Conservation (phyloP, 2,113 vertebrate genomes). For the Dinomys branickii region DNA sequence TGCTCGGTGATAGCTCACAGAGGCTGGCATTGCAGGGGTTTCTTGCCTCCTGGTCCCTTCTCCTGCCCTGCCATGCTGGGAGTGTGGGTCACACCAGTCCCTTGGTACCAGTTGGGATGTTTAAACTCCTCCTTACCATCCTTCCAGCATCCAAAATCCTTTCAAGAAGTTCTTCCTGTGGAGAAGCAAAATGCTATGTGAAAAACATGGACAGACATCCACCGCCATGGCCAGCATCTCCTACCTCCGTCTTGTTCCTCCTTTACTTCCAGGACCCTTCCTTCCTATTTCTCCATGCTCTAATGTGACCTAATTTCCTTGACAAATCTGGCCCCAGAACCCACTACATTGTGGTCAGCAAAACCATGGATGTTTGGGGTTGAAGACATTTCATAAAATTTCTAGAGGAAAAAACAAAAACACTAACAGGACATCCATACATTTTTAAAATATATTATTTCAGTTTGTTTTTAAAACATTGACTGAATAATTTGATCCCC, state of each 20-base stretch:
- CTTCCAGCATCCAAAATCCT: background rate
- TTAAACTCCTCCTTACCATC: background rate
- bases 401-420: slow-evolving; percentile 19
- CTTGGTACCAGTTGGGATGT: background rate
- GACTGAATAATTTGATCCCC: background rate
- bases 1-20: background rate
- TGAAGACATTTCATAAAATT: slow-evolving; percentile 27
- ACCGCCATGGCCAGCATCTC: background rate
- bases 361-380: background rate
- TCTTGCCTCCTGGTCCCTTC: background rate
- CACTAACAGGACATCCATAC: background rate
- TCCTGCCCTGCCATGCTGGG: background rate
- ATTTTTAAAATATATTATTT: background rate
- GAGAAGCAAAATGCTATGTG: background rate
- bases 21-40: background rate
- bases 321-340: background rate
- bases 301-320: background rate
- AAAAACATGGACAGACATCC: background rate
- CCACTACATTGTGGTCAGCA: background rate
- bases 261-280: background rate
- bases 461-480: background rate
- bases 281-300: background rate
- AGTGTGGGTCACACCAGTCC: background rate
- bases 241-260: background rate
- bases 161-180: background rate